These are phyloP conservation scores for Lutjanus argentimaculatus DNA, from an alignment of 2,797 vertebrate genomes.

Conservation along the genomic window DNA sequence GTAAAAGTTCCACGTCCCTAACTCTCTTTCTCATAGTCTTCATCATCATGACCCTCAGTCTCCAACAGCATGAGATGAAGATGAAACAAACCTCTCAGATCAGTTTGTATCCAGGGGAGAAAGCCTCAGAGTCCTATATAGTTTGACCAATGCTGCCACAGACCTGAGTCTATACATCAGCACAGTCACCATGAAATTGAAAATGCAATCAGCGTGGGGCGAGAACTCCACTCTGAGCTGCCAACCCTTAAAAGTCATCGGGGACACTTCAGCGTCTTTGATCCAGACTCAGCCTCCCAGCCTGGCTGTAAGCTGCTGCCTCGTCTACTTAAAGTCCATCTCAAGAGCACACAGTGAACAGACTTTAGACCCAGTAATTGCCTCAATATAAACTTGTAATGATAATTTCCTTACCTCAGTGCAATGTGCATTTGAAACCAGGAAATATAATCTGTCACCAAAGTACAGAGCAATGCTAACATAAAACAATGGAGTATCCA, in stretches of 20 bases:
- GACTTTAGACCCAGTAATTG: conserved; percentile 15
- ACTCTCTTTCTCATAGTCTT: not conserved
- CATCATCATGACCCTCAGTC: not conserved
- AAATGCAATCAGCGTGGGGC: conserved; percentile 49
- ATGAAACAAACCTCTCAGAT: not conserved
- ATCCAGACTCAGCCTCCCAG: conserved; percentile 40
- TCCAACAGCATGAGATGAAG: not conserved
- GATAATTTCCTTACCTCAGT: conserved; percentile 1
- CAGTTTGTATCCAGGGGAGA: conserved; percentile 1
- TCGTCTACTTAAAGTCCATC: conserved; percentile 24
- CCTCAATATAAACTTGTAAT: conserved; percentile 6
- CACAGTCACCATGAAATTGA: conserved; percentile 54
- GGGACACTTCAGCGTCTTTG: conserved; percentile 43
- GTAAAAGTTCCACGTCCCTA: not conserved
- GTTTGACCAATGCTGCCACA: conserved; percentile 21
- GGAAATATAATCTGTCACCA: conserved; percentile 4
- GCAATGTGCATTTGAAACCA: conserved; percentile 33
- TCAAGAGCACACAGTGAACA: conserved; percentile 19
- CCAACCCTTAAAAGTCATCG: conserved; percentile 52
- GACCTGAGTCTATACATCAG: conserved; percentile 38
- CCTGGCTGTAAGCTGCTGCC: conserved; percentile 34
- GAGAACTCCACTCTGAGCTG: conserved; percentile 39
- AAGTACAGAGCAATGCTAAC: not conserved
- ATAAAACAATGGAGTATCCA: not conserved
- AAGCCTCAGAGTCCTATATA: conserved; percentile 7